Evolutionary conservation across 2,113 vertebrate species (phyloP).

Genomic region (Malurus melanocephalus): DNA sequence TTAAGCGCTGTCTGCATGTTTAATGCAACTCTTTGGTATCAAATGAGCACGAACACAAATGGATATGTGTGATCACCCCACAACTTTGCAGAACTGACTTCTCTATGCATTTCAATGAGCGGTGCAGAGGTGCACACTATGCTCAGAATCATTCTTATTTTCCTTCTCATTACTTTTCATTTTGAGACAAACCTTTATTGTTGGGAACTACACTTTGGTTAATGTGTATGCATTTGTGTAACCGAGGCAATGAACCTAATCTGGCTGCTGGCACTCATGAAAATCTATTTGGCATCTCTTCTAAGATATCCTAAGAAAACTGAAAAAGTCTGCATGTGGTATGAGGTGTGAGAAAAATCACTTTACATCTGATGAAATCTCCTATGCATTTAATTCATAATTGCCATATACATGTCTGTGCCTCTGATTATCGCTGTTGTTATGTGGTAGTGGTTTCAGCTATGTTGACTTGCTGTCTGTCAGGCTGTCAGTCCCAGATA

Average conservation of each 20-base stretch:
- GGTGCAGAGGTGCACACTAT: neutral
- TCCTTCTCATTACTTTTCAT: neutral
- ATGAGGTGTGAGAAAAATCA: neutral
- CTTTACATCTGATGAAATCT: neutral
- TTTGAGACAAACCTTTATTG: neutral
- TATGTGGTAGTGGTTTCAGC: neutral
- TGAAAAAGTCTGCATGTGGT: neutral
- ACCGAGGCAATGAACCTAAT: neutral
- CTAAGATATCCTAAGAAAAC: neutral
- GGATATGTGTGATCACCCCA: neutral
- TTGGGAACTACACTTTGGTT: neutral
- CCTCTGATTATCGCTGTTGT: neutral
- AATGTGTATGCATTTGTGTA: neutral
- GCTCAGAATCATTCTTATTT: neutral
- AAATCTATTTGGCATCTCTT: neutral
- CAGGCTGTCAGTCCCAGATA: neutral
- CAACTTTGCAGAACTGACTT: neutral
- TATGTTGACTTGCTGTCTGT: neutral
- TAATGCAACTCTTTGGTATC: neutral
- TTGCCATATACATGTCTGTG: neutral
- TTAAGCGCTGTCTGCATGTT: neutral
- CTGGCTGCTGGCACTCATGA: neutral
- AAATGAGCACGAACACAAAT: neutral
- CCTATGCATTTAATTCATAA: neutral
- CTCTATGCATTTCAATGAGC: neutral